These are phyloP conservation scores for Rhinella marina DNA, from an alignment of 2,797 vertebrate species.

Conservation along the genomic window DNA sequence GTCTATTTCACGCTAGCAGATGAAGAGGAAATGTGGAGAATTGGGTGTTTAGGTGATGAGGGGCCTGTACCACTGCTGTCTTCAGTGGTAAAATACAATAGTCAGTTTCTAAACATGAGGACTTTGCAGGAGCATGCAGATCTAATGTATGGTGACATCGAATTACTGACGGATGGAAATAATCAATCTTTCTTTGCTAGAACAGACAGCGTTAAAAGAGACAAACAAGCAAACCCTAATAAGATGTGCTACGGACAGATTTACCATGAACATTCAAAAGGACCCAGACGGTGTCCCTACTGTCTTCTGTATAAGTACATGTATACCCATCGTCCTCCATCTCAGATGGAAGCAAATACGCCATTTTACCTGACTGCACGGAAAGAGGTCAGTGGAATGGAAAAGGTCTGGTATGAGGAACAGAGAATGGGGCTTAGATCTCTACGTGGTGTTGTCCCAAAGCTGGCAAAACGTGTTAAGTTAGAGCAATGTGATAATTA, in stretches of 20 bases:
- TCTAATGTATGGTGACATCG: constrained; percentile 65
- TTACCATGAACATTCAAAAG: constrained; percentile 67
- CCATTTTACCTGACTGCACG: constrained; percentile 65
- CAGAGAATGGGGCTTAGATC: constrained; percentile 68
- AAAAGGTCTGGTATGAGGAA: constrained; percentile 66
- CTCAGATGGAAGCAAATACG: constrained; percentile 65
- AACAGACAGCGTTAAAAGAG: constrained; percentile 67
- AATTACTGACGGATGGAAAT: constrained; percentile 69
- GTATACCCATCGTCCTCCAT: constrained; percentile 62
- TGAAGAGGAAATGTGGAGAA: constrained; percentile 70
- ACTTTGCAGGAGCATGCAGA: constrained; percentile 68
- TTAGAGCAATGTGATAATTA: constrained; percentile 70
- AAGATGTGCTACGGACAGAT: constrained; percentile 61
- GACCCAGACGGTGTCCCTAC: constrained; percentile 65
- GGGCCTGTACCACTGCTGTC: constrained; percentile 65
- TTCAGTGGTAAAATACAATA: constrained; percentile 70
- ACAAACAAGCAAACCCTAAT: constrained; percentile 61
- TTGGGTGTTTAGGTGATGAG: constrained; percentile 67
- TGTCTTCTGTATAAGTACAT: constrained; percentile 70
- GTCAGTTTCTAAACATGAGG: constrained; percentile 69
- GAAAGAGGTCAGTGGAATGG: constrained; percentile 64
- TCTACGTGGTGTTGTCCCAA: constrained; percentile 65
- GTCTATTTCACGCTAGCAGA: constrained; percentile 68
- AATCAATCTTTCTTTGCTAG: constrained; percentile 68
- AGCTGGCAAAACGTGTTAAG: constrained; percentile 68